Percentiles rank a stretch among this genome's conserved stretches.
Evolutionary conservation across 2,888 invertebrate genomes (phyloP).

Genomic region (Bhutanitis thaidina): DNA sequence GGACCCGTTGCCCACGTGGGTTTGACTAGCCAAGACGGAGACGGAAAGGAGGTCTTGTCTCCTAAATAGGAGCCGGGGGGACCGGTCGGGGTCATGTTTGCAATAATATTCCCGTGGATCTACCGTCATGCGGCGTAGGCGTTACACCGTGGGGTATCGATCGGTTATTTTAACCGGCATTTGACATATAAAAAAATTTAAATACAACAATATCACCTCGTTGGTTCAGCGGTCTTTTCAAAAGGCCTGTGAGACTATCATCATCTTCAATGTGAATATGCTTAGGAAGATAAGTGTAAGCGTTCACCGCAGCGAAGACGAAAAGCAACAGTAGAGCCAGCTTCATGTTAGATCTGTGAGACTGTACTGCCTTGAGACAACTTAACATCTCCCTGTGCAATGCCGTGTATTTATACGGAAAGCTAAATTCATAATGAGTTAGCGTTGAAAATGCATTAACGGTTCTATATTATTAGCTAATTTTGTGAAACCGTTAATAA

Average conservation of each 20-base stretch:
- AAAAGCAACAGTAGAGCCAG: not conserved
- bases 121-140: no score
- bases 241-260: not conserved
- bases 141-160: no score
- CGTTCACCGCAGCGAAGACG: not conserved
- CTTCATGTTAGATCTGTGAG: not conserved
- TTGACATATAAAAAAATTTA: not conserved
- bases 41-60: no score
- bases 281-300: not conserved
- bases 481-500: no score
- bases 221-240: not conserved
- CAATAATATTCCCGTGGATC: no score
- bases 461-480: not conserved
- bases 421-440: not conserved
- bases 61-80: no score
- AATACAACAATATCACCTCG: not conserved
- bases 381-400: no score
- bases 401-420: not conserved
- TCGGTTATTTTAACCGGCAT: no score
- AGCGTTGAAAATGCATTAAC: not conserved
- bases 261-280: not conserved
- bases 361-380: no score
- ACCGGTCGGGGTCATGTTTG: no score
- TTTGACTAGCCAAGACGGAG: no score
- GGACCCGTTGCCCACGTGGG: no score